Conservation (phyloP, 2,888 invertebrate species). For the Dryococelus australis region DNA sequence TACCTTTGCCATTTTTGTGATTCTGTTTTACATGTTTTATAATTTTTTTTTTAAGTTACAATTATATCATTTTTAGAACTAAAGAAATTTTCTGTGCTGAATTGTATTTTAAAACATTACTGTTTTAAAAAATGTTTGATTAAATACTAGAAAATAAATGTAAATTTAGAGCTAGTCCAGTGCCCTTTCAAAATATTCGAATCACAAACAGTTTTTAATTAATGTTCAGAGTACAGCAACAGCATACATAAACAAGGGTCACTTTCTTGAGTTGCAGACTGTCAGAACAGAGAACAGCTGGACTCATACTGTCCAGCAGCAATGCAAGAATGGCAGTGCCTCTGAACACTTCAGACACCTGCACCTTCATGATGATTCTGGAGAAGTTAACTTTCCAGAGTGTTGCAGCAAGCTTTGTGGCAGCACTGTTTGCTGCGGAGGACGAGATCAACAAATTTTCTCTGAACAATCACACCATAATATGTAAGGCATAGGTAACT, state of each 20-base stretch:
- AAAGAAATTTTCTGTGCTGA: no score
- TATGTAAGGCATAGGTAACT: neutral
- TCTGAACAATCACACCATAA: constrained; percentile 12
- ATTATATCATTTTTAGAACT: no score
- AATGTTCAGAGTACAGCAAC: no score
- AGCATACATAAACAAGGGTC: neutral
- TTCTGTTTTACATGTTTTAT: no score
- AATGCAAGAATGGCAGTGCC: neutral
- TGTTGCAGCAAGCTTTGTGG: neutral
- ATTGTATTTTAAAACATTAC: no score
- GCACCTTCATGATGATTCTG: neutral
- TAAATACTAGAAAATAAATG: no score
- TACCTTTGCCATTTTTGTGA: no score
- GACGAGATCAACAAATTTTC: constrained; percentile 17
- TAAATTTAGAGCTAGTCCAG: no score
- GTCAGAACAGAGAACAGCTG: neutral
- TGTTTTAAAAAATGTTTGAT: no score
- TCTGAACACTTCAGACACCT: neutral
- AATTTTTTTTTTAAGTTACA: no score
- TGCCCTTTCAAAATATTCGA: no score
- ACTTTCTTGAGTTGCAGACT: neutral
- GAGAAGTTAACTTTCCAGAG: neutral
- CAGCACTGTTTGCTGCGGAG: neutral
- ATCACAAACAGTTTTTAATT: no score
- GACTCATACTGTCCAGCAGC: neutral